Evolutionary conservation across 2,888 invertebrate genomes (phyloP).

Genomic region (Xylota segnis): DNA sequence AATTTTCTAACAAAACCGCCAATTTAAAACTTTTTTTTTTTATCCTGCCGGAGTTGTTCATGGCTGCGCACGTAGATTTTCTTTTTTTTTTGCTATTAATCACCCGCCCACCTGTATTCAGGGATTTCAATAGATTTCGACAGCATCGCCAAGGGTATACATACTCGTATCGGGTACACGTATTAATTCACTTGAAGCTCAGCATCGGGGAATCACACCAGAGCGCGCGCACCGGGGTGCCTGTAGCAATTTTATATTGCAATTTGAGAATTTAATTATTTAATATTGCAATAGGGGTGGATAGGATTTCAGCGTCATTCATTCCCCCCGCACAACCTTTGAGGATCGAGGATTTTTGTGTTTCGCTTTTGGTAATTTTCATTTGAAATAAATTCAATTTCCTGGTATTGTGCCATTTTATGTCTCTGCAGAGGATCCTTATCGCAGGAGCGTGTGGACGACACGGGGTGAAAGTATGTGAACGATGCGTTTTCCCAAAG

Average conservation of each 20-base stretch:
- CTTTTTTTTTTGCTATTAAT: conserved; percentile 24
- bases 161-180: conserved; percentile 4
- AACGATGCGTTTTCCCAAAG: not conserved
- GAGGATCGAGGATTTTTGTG: not conserved
- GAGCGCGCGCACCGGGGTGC: no score
- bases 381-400: conserved; percentile 62
- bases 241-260: conserved; percentile 19
- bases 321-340: not conserved
- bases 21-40: conserved; percentile 71
- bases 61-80: conserved; percentile 14
- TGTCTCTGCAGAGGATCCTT: conserved; percentile 13
- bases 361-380: conserved; percentile 30
- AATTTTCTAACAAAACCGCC: conserved; percentile 50
- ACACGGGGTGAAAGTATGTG: not conserved
- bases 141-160: conserved; percentile 4
- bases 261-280: conserved; percentile 52
- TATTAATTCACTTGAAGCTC: not conserved
- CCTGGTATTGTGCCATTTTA: conserved; percentile 6
- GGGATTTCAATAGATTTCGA: conserved; percentile 48
- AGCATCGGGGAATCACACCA: not conserved
- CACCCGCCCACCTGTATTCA: conserved; percentile 16
- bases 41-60: conserved; percentile 29
- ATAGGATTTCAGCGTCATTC: not conserved
- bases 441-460: not conserved
- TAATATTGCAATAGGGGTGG: conserved; percentile 24